phyloP scores from a whole-genome alignment of 2,888 invertebrate genomes.

The Leuctra nigra region DNA sequence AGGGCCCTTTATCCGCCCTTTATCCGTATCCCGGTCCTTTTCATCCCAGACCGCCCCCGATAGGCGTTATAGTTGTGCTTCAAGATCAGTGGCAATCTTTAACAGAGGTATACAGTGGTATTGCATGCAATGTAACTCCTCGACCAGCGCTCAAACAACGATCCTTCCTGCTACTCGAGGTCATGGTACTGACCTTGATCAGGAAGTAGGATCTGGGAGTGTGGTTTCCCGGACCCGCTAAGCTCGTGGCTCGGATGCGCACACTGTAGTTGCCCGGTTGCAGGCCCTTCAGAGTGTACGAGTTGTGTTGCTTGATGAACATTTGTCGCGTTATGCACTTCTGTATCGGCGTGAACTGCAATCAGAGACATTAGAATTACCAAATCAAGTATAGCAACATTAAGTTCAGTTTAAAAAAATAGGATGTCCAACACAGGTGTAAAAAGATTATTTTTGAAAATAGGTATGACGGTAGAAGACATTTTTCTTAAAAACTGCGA shows the following conservation, averaged over 20 bases:
- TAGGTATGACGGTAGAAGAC: too few relatives aligned
- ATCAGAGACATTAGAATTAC: conserved; percentile 32
- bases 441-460: too few relatives aligned
- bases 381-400: neutral
- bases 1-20: too few relatives aligned
- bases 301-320: conserved; percentile 46
- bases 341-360: conserved; percentile 47
- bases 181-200: conserved; percentile 49
- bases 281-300: conserved; percentile 49
- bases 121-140: too few relatives aligned
- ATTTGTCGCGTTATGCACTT: conserved; percentile 63
- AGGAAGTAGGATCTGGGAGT: conserved; percentile 51
- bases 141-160: neutral
- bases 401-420: too few relatives aligned
- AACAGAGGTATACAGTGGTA: too few relatives aligned
- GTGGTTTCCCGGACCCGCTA: conserved; percentile 64
- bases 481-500: too few relatives aligned
- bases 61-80: too few relatives aligned
- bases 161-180: conserved; percentile 5
- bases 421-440: too few relatives aligned
- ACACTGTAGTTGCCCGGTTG: conserved; percentile 78
- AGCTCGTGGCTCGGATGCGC: conserved; percentile 66
- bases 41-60: too few relatives aligned
- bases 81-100: too few relatives aligned
- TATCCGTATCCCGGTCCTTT: too few relatives aligned